Conservation (phyloP, 2,113 vertebrate genomes). For the Cyanoderma ruficeps region DNA sequence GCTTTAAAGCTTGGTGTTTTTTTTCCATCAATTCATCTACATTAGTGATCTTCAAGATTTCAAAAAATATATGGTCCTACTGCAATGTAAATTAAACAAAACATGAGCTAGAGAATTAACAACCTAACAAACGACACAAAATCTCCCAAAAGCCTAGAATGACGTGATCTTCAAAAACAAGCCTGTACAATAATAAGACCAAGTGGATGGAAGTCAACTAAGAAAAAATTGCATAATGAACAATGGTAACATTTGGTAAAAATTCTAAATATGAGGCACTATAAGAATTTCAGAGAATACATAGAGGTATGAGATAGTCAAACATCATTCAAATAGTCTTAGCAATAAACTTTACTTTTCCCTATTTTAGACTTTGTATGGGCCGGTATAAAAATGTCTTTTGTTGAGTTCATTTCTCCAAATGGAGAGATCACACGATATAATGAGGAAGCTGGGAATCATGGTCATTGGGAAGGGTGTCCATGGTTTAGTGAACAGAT, state of each 20-base stretch:
- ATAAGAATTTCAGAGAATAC: background rate
- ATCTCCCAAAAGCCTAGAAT: fast-evolving
- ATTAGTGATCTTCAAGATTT: background rate
- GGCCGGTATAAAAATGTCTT: background rate
- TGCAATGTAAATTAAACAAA: background rate
- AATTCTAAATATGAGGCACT: background rate
- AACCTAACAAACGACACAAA: background rate
- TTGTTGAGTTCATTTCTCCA: background rate
- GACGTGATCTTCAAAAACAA: background rate
- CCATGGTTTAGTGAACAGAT: background rate
- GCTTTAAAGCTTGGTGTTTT: background rate
- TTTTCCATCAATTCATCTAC: background rate
- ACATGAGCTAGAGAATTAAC: background rate
- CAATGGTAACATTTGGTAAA: background rate
- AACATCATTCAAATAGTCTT: background rate
- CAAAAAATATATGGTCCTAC: background rate
- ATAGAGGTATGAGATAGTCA: background rate
- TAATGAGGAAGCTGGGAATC: background rate
- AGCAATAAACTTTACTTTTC: background rate
- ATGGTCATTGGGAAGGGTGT: background rate
- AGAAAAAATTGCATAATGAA: background rate
- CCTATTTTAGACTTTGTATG: background rate
- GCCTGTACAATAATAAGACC: background rate
- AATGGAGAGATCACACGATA: background rate
- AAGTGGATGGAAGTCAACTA: background rate